phyloP scores from a whole-genome alignment of 2,888 invertebrate genomes.

The Leptinotarsa tumamoca region DNA sequence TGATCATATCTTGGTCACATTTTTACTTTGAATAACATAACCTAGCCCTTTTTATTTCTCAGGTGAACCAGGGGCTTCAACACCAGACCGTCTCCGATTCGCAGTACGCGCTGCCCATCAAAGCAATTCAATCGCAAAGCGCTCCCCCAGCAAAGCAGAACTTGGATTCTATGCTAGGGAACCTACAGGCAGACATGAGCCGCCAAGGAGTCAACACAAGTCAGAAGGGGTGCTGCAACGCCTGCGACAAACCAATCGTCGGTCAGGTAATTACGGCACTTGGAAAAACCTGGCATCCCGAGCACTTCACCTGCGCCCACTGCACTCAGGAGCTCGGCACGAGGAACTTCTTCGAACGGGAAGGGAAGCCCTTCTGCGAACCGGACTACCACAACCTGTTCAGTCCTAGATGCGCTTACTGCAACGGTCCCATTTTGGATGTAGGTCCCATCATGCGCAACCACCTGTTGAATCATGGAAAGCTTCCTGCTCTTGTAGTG shows the following conservation, averaged over 20 bases:
- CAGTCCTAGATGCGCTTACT: slow-evolving; percentile 98
- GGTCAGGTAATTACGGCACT: slow-evolving; percentile 98
- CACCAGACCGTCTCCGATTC: slow-evolving; percentile 76
- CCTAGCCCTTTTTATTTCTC: slow-evolving; percentile 52
- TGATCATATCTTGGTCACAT: not conserved
- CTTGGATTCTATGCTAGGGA: slow-evolving; percentile 87
- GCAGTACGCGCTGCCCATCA: slow-evolving; percentile 77
- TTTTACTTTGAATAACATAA: not conserved
- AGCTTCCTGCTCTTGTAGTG: not conserved
- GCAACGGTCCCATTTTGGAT: slow-evolving; percentile 98
- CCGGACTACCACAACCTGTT: slow-evolving; percentile 98
- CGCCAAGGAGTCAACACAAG: slow-evolving; percentile 98
- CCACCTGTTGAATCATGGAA: slow-evolving; percentile 17
- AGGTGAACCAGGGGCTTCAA: slow-evolving; percentile 76
- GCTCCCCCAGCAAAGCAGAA: slow-evolving; percentile 66
- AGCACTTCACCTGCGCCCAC: slow-evolving; percentile 98
- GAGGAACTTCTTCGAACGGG: slow-evolving; percentile 97
- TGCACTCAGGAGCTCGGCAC: slow-evolving; percentile 97
- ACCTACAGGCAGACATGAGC: slow-evolving; percentile 96
- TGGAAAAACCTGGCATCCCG: slow-evolving; percentile 99
- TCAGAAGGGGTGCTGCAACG: slow-evolving; percentile 99
- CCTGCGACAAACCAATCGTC: slow-evolving; percentile 98
- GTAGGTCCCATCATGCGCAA: slow-evolving; percentile 69
- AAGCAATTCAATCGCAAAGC: slow-evolving; percentile 63
- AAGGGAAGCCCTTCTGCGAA: slow-evolving; percentile 97